phyloP scores from a whole-genome alignment of 2,797 vertebrate genomes.

The Amblyraja radiata region DNA sequence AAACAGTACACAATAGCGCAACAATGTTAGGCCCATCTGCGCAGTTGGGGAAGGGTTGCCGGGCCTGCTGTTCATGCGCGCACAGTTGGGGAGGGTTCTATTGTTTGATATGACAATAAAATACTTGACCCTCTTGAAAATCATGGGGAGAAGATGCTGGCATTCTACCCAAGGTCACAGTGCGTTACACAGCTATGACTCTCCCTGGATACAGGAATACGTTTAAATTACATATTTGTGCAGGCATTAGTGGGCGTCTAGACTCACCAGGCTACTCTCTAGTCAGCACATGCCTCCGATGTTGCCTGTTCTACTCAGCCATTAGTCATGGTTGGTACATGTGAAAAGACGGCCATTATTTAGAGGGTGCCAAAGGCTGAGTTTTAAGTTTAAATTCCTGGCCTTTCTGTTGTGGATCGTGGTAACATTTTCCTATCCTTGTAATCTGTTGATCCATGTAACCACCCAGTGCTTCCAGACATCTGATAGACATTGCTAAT shows the following conservation, averaged over 20 bases:
- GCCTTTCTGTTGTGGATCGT: background rate
- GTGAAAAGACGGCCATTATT: background rate
- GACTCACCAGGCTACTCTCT: background rate
- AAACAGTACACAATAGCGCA: too few relatives aligned
- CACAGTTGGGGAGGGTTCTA: too few relatives aligned
- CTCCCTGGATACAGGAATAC: background rate
- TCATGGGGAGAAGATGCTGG: background rate
- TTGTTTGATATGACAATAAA: too few relatives aligned
- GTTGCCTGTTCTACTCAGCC: background rate
- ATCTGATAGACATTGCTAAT: background rate
- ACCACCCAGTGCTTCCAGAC: background rate
- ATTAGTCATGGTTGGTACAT: background rate
- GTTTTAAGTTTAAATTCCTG: too few relatives aligned
- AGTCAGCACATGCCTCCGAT: background rate
- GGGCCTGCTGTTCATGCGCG: too few relatives aligned
- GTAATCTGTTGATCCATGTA: background rate
- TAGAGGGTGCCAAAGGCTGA: background rate
- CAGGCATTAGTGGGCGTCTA: background rate
- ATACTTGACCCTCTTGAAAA: background rate
- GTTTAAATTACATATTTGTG: background rate
- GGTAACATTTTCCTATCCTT: background rate
- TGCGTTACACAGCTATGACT: background rate
- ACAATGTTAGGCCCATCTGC: too few relatives aligned
- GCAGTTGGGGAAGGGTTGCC: too few relatives aligned
- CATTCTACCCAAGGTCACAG: background rate